Percentiles rank a stretch among this genome's conserved stretches.
Evolutionary conservation across 2,888 invertebrate species (phyloP).

Genomic region (Argyra leucocephala): DNA sequence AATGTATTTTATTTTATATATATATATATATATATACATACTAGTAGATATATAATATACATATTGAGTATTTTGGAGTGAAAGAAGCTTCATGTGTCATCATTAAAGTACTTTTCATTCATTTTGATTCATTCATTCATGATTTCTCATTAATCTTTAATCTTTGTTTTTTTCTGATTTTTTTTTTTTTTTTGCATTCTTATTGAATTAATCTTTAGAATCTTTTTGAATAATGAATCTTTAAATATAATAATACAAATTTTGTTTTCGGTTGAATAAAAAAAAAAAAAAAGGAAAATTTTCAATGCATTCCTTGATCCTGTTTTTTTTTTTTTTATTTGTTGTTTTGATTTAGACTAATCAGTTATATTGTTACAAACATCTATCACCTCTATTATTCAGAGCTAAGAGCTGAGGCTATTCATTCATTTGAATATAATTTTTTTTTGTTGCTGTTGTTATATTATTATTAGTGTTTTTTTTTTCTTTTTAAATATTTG

Average conservation of each 20-base stretch:
- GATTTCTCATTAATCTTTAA: slow-evolving; percentile 1
- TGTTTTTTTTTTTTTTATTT: neutral
- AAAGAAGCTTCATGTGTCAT: neutral
- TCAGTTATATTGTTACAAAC: neutral
- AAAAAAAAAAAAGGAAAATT: neutral
- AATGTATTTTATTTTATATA: neutral
- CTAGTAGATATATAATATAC: neutral
- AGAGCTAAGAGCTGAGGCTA: too few relatives aligned
- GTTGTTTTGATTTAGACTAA: too few relatives aligned
- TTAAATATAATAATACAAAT: neutral
- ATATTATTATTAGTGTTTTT: too few relatives aligned
- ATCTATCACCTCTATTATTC: too few relatives aligned
- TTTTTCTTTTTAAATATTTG: too few relatives aligned
- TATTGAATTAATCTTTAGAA: neutral
- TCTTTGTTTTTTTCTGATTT: neutral
- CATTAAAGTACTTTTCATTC: neutral
- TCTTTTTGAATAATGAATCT: neutral
- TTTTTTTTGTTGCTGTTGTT: too few relatives aligned
- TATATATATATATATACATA: neutral
- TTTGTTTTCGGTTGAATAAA: too few relatives aligned
- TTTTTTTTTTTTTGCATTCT: neutral
- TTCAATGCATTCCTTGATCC: neutral
- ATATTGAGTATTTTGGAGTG: too few relatives aligned
- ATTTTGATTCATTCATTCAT: neutral
- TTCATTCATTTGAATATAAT: too few relatives aligned